phyloP scores from a whole-genome alignment of 2,113 vertebrate species.

The Pelecanoides urinatrix region DNA sequence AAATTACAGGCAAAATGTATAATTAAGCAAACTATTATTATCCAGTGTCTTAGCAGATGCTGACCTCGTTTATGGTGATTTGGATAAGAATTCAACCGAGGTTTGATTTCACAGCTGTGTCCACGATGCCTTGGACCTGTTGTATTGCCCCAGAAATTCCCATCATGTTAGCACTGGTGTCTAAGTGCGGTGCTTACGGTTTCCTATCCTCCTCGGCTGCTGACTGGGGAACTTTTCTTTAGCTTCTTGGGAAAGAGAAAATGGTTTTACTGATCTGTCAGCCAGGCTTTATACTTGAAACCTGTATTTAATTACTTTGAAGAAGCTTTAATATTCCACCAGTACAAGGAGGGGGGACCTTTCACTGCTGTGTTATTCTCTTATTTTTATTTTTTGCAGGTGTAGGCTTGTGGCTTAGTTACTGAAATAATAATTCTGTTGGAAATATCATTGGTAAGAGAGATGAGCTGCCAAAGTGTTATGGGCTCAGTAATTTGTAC shows the following conservation, averaged over 20 bases:
- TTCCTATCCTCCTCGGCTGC: not conserved
- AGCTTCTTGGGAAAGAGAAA: constrained; percentile 12
- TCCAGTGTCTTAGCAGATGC: constrained; percentile 14
- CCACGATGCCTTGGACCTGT: not conserved
- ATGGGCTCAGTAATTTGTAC: constrained; percentile 42
- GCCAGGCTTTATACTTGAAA: constrained; percentile 6
- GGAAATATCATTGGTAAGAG: constrained; percentile 42
- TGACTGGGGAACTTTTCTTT: not conserved
- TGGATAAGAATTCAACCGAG: not conserved
- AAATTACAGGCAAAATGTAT: constrained; percentile 32
- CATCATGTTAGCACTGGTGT: not conserved
- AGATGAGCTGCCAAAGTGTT: constrained; percentile 31
- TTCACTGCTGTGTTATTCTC: not conserved
- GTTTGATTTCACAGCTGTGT: constrained; percentile 35
- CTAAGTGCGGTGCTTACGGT: not conserved
- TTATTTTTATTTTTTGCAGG: constrained; percentile 52
- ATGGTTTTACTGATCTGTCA: not conserved
- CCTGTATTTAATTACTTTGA: constrained; percentile 42
- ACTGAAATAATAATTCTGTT: constrained; percentile 41
- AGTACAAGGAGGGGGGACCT: not conserved
- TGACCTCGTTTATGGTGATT: not conserved
- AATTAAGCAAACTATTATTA: constrained; percentile 55
- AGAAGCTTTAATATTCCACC: constrained; percentile 1
- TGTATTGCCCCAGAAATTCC: not conserved
- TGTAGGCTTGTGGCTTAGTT: constrained; percentile 28